Evolutionary conservation across 2,113 vertebrate genomes (phyloP).

Genomic region (Actinemys pallida): DNA sequence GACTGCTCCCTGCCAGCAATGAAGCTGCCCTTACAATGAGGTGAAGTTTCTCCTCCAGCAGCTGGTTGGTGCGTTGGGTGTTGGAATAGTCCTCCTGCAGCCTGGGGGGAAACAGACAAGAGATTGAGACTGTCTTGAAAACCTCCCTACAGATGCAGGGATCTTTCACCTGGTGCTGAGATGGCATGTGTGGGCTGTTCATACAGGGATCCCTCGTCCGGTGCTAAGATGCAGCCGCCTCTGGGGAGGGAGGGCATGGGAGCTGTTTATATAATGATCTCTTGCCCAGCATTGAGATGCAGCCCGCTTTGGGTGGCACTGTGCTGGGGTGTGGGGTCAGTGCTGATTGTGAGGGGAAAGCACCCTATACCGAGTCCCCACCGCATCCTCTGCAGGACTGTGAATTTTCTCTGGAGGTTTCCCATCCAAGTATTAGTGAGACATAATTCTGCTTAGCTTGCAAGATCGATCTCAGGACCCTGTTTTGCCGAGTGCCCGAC

Average conservation of each 20-base stretch:
- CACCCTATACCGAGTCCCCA: background rate
- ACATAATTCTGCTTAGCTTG: background rate
- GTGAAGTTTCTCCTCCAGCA: conserved; percentile 78
- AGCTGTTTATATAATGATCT: background rate
- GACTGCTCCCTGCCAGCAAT: too few species aligned
- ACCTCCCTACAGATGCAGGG: background rate
- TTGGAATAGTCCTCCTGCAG: conserved; percentile 79
- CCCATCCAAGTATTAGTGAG: background rate
- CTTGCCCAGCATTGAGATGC: background rate
- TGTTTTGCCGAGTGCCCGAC: background rate
- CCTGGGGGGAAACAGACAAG: conserved; percentile 56
- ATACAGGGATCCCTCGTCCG: background rate
- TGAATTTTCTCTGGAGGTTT: background rate
- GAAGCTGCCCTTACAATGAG: conserved; percentile 76
- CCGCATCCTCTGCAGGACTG: background rate
- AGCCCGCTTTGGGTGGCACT: background rate
- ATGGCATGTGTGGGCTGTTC: background rate
- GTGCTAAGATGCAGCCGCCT: background rate
- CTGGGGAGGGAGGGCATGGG: background rate
- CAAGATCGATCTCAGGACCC: background rate
- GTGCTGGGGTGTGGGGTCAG: background rate
- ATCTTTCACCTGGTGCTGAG: background rate
- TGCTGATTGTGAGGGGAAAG: background rate
- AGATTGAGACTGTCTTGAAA: background rate
- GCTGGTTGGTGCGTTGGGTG: conserved; percentile 75